Percentiles rank a stretch among this genome's conserved stretches.
Evolutionary conservation across 53 echinoderm and acorn worm species (phyloP).

Genomic region (Actinopyga echinites): DNA sequence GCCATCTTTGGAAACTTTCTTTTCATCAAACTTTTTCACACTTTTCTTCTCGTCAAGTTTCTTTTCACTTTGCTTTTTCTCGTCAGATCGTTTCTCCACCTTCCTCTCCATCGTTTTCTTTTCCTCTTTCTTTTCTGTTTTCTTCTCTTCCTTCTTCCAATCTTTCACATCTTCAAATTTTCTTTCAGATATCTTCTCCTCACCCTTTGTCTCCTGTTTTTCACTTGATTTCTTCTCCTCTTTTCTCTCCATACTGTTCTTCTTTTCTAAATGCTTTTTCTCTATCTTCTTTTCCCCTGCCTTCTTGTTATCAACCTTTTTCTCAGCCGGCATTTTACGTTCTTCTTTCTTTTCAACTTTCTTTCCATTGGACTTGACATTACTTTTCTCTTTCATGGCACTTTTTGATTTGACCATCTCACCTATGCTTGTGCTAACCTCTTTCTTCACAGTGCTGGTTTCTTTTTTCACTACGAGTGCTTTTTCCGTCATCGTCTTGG

Average conservation of each 20-base stretch:
- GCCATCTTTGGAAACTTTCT: not conserved
- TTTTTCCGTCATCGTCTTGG: slow-evolving; percentile 56
- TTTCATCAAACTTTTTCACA: slow-evolving; percentile 22
- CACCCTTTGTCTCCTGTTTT: slow-evolving; percentile 11
- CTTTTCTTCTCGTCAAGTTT: slow-evolving; percentile 1
- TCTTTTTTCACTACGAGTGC: slow-evolving; percentile 56
- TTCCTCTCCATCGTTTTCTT: slow-evolving; percentile 49
- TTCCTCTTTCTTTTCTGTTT: slow-evolving; percentile 38
- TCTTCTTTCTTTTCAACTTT: slow-evolving; percentile 50
- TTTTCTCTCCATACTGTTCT: slow-evolving; percentile 54
- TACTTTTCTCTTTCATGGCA: not conserved
- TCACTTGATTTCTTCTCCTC: slow-evolving; percentile 56
- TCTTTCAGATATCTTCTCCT: slow-evolving; percentile 37
- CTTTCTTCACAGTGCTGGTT: slow-evolving; percentile 19
- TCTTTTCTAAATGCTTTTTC: slow-evolving; percentile 34
- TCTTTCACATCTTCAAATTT: slow-evolving; percentile 10
- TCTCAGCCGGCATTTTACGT: slow-evolving; percentile 25
- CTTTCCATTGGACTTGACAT: not conserved
- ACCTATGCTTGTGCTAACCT: not conserved
- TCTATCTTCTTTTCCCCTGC: slow-evolving; percentile 48
- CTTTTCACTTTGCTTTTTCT: slow-evolving; percentile 51
- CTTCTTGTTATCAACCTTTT: slow-evolving; percentile 50
- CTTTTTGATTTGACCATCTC: slow-evolving; percentile 16
- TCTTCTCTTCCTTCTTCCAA: slow-evolving; percentile 45
- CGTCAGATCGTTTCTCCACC: not conserved